These are phyloP conservation scores for Philopedon plagiatum DNA, from an alignment of 2,888 invertebrate species.

Conservation along the genomic window DNA sequence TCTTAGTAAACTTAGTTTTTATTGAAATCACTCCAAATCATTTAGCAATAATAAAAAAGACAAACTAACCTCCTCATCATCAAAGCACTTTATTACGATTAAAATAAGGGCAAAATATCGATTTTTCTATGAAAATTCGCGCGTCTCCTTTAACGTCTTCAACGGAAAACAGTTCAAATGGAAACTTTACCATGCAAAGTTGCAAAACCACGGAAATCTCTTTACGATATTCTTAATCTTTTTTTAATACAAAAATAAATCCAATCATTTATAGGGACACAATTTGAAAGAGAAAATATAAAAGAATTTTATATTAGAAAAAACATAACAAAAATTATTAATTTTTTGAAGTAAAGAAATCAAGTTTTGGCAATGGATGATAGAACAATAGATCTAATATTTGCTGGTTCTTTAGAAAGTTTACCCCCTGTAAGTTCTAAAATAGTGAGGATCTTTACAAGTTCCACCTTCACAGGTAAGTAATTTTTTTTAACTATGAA, in stretches of 20 bases:
- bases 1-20: not conserved
- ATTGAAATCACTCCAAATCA: not conserved
- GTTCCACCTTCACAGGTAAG: constrained; percentile 97
- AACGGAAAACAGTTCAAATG: constrained; percentile 12
- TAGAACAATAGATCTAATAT: constrained; percentile 90
- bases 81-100: constrained; percentile 8
- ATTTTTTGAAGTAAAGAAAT: not conserved
- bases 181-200: constrained; percentile 3
- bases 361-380: constrained; percentile 83
- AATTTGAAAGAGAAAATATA: too few relatives aligned
- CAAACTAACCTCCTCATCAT: not conserved
- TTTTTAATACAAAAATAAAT: too few relatives aligned
- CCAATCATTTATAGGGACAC: too few relatives aligned
- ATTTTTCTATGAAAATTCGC: constrained; percentile 28
- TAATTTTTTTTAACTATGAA: not conserved
- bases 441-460: constrained; percentile 98
- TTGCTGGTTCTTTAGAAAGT: constrained; percentile 88
- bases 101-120: constrained; percentile 23
- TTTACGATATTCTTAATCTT: too few relatives aligned
- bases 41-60: not conserved
- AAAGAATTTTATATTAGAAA: not conserved
- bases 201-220: not conserved
- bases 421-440: constrained; percentile 97
- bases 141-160: constrained; percentile 5
- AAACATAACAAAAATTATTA: not conserved